Evolutionary conservation across 2,888 invertebrate species (phyloP), one percentile per base, ranked within the genome.

Genomic region (Venustoraphidia nigricollis): DNA sequence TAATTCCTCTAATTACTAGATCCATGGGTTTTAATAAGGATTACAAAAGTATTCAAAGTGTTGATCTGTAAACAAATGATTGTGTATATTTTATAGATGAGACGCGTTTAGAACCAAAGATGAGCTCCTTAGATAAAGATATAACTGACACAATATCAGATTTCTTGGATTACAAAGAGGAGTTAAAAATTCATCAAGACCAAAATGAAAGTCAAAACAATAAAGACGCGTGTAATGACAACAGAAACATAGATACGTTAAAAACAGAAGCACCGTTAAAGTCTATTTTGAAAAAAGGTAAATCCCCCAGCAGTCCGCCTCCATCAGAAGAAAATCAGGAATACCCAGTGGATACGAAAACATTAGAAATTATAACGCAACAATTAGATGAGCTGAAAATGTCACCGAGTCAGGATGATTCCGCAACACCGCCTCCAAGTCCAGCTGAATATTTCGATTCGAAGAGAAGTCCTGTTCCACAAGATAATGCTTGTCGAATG

Each of bases 341-440:
- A 17, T 43, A 50, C 50, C 37, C 46, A 42, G 54, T 53, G 3
- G 58, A 60, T 46, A 53, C 53, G 46, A 59, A 59, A 48, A 56
- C 57, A 27, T 55, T 65, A 34, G 59, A 62, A 44, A 61, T 62
- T 48, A 60, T 66, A n/a, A 61, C 63, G 0, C 57, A 65, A 41
- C 62, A 65, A 48, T 54, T 67, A 13, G 58, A 63, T 47, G 58
- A 59, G 27, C 46, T 64, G 37, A 61, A 64, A 41, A 53, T 58
- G n/a, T 56, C 27, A 6, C 27, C 27, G 6, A 27, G 35, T 58
- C 42, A 36, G 6, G 17, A 38, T 36, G 50, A 59, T 48, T 57
- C 58, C 9, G 61, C 56, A 48, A 66, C 66, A 10, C 66, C 67
- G 9, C 67, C 67, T 11, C 63, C 67, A 10, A 66, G 65, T 55